Evolutionary conservation across 2,113 vertebrate genomes (phyloP).

Genomic region (Kobus ellipsiprymnus): DNA sequence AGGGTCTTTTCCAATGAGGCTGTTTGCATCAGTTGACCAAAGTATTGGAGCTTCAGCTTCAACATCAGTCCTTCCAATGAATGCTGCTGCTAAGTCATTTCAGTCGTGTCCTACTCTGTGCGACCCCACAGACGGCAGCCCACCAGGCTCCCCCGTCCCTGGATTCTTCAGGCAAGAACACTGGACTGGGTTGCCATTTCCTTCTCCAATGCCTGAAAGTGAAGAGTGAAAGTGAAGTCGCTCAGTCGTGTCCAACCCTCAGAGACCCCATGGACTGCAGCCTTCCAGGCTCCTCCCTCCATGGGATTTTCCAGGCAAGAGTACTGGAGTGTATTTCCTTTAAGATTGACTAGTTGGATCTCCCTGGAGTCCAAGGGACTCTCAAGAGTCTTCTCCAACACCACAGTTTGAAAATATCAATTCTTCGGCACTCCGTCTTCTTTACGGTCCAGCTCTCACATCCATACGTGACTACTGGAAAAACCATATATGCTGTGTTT

Average conservation of each 20-base stretch:
- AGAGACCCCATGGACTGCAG: no score
- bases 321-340: not conserved
- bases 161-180: no score
- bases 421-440: fast-evolving
- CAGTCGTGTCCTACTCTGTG: no score
- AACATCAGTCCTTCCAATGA: not conserved
- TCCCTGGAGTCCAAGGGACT: not conserved
- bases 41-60: not conserved
- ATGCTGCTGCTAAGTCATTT: no score
- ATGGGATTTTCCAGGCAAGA: no score
- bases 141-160: no score
- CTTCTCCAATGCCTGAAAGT: no score
- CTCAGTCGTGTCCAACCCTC: fast-evolving
- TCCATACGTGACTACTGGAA: not conserved
- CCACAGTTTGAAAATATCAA: not conserved
- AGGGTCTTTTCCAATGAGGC: not conserved
- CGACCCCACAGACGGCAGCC: no score
- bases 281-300: no score
- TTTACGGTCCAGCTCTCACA: not conserved
- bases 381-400: not conserved
- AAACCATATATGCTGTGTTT: not conserved
- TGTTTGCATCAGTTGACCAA: not conserved
- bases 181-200: no score
- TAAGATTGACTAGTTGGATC: not conserved
- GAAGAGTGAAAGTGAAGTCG: no score